phyloP scores from a whole-genome alignment of 2,797 vertebrate genomes.

The Danio aesculapii region DNA sequence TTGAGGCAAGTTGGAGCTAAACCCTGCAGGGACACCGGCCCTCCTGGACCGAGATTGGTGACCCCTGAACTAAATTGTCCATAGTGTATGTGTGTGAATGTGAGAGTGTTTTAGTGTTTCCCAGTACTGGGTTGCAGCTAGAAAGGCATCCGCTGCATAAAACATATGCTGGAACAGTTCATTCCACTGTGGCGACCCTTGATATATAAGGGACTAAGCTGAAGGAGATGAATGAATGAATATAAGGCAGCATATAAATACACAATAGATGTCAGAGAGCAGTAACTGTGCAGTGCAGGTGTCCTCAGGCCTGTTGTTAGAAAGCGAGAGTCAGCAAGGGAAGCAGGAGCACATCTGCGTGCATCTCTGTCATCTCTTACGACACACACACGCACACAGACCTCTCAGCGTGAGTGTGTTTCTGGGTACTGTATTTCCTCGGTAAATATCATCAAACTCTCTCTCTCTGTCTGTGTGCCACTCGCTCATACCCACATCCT shows the following conservation, averaged over 20 bases:
- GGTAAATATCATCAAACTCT: constrained; percentile 65
- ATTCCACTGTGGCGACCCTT: too few species aligned
- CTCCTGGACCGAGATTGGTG: too few species aligned
- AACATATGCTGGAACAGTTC: too few species aligned
- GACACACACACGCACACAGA: constrained; percentile 60
- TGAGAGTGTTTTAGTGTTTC: too few species aligned
- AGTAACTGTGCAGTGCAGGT: constrained; percentile 10
- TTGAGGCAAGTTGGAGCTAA: too few species aligned
- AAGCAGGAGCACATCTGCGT: neutral
- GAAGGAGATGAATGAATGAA: too few species aligned
- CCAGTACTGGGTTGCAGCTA: too few species aligned
- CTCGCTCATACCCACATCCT: constrained; percentile 79
- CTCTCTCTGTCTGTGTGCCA: constrained; percentile 8
- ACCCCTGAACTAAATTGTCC: too few species aligned
- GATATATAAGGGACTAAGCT: too few species aligned
- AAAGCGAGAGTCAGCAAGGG: constrained; percentile 7
- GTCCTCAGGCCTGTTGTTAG: neutral
- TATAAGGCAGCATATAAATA: neutral
- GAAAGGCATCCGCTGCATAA: too few species aligned
- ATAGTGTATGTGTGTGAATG: too few species aligned
- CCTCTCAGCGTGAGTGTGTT: constrained; percentile 63
- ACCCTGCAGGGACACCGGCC: too few species aligned
- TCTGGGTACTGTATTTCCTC: constrained; percentile 72
- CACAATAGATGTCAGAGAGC: neutral
- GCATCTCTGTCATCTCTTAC: constrained; percentile 45